Percentiles rank a stretch among this genome's conserved stretches.
Conservation (phyloP, 2,888 invertebrate species). For the Xiphydria camelus region DNA sequence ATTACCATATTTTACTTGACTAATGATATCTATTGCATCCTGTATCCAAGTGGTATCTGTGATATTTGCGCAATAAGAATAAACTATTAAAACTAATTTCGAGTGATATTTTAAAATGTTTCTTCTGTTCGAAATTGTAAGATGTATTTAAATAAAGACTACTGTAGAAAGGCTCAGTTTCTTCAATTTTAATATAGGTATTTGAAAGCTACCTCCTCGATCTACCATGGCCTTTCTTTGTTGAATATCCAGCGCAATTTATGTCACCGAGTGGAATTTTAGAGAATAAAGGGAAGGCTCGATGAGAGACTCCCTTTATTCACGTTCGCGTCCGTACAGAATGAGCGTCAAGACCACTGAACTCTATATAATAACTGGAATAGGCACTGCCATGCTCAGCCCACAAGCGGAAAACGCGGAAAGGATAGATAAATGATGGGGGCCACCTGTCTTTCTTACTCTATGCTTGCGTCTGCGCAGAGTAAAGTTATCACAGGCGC, state of each 20-base stretch:
- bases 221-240: neutral
- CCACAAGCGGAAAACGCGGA: too few relatives aligned
- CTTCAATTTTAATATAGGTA: conserved; percentile 10
- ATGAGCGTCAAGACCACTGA: too few relatives aligned
- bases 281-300: neutral
- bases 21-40: conserved; percentile 31
- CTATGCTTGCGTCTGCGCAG: too few relatives aligned
- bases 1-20: conserved; percentile 22
- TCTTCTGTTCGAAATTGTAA: conserved; percentile 11
- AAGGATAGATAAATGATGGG: too few relatives aligned
- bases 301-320: neutral
- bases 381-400: too few relatives aligned
- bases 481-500: too few relatives aligned
- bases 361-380: too few relatives aligned
- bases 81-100: conserved; percentile 17
- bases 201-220: conserved; percentile 2
- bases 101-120: neutral
- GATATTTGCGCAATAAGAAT: conserved; percentile 28
- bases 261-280: conserved; percentile 3
- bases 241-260: too few relatives aligned
- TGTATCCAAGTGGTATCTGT: conserved; percentile 38
- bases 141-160: conserved; percentile 32
- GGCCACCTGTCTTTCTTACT: too few relatives aligned
- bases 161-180: conserved; percentile 18
- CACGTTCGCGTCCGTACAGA: conserved; percentile 22